phyloP scores from a whole-genome alignment of 2,888 invertebrate genomes.

The Microctonus brassicae region DNA sequence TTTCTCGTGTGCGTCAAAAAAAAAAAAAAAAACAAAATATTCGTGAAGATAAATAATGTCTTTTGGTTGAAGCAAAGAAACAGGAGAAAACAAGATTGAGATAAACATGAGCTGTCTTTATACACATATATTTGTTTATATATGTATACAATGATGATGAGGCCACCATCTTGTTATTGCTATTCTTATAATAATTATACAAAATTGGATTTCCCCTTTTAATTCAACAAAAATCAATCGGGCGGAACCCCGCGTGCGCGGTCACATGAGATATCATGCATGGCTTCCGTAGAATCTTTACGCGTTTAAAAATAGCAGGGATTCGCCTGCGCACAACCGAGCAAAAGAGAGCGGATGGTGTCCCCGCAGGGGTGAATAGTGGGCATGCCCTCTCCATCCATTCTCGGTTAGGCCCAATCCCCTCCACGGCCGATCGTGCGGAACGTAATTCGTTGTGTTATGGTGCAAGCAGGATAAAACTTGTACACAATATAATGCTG shows the following conservation, averaged over 20 bases:
- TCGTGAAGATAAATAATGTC: not conserved
- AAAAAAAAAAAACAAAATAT: conserved; percentile 7
- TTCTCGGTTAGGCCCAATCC: not conserved
- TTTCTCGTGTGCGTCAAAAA: conserved; percentile 4
- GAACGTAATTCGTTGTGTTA: not conserved
- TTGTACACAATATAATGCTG: not conserved
- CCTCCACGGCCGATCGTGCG: too few relatives aligned
- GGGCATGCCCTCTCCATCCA: not conserved
- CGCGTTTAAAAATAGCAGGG: conserved; percentile 46
- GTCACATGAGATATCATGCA: not conserved
- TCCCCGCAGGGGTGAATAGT: not conserved
- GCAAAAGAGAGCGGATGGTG: not conserved
- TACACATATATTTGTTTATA: conserved; percentile 15
- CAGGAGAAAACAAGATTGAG: not conserved
- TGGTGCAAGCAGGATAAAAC: not conserved
- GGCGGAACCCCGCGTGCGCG: conserved; percentile 21
- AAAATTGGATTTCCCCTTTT: conserved; percentile 50
- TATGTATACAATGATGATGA: not conserved
- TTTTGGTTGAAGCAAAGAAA: too few relatives aligned
- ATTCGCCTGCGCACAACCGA: too few relatives aligned
- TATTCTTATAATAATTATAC: conserved; percentile 47
- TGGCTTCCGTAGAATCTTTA: conserved; percentile 46
- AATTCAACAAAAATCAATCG: conserved; percentile 44
- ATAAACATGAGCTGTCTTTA: conserved; percentile 24
- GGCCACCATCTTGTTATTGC: not conserved